These are phyloP conservation scores for Empidonax traillii DNA, from an alignment of 2,113 vertebrate species.

Conservation along the genomic window DNA sequence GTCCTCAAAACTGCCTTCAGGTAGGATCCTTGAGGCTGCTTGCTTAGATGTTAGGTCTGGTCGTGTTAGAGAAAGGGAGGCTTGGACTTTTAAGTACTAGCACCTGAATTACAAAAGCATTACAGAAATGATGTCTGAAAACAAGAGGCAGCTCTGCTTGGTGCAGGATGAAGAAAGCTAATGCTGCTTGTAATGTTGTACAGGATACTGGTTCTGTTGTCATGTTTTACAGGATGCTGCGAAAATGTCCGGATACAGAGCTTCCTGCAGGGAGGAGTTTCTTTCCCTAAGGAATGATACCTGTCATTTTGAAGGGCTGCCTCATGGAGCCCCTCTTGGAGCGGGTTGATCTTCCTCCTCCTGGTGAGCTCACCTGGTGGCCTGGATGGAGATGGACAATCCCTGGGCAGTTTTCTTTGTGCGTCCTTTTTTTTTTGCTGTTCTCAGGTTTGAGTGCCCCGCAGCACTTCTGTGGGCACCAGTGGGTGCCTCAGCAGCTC, in stretches of 20 bases:
- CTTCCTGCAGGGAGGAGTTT: background rate
- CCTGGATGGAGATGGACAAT: background rate
- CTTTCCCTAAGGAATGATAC: background rate
- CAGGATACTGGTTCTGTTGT: background rate
- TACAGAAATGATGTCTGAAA: background rate
- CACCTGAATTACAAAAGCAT: background rate
- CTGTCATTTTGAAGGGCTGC: background rate
- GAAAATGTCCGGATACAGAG: background rate
- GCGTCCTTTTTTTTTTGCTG: rapidly evolving
- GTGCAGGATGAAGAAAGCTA: background rate
- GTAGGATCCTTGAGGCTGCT: background rate
- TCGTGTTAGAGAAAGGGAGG: background rate
- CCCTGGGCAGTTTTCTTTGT: background rate
- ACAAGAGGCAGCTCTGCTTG: background rate
- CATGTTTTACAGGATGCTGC: background rate
- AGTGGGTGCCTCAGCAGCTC: background rate
- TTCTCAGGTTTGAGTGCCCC: background rate
- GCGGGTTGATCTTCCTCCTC: background rate
- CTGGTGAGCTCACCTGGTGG: background rate
- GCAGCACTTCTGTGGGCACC: background rate
- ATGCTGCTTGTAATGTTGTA: background rate
- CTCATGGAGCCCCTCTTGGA: background rate
- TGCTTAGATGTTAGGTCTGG: background rate
- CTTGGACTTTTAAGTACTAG: background rate
- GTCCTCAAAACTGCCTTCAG: background rate